Conservation (phyloP, 2,797 vertebrate species). For the Adrianichthys oophorus region DNA sequence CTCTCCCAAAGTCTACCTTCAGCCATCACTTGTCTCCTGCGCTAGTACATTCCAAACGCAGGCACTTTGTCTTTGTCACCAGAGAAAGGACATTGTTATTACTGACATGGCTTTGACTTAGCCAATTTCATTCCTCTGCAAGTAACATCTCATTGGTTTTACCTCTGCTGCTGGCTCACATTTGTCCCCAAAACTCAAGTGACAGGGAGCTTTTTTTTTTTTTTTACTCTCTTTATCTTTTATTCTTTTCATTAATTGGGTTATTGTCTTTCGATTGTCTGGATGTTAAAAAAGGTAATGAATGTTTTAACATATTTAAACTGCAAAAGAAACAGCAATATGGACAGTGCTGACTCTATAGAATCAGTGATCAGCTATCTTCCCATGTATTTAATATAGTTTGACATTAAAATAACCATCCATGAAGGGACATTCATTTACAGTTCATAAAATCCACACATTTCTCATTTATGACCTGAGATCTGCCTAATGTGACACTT, state of each 20-base stretch:
- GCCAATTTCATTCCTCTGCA: constrained; percentile 91
- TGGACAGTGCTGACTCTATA: constrained; percentile 51
- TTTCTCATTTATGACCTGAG: constrained; percentile 75
- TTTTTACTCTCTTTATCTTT: constrained; percentile 4
- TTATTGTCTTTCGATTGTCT: constrained; percentile 12
- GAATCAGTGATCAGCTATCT: constrained; percentile 56
- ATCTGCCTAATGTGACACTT: constrained; percentile 76
- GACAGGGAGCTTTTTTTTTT: constrained; percentile 6
- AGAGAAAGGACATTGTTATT: constrained; percentile 93
- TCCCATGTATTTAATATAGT: constrained; percentile 78
- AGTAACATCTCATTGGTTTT: constrained; percentile 90
- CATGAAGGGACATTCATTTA: constrained; percentile 78
- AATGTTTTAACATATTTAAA: constrained; percentile 35
- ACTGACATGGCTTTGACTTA: constrained; percentile 94
- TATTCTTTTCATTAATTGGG: not conserved
- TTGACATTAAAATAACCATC: constrained; percentile 80
- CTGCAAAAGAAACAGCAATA: constrained; percentile 40
- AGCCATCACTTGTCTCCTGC: constrained; percentile 87
- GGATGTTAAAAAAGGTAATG: constrained; percentile 15
- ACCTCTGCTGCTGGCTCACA: constrained; percentile 79
- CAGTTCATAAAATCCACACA: constrained; percentile 79
- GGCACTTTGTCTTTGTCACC: constrained; percentile 96
- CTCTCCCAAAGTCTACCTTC: constrained; percentile 89
- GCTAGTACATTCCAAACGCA: constrained; percentile 88
- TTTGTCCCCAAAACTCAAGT: constrained; percentile 31